Conservation (phyloP, 92 coral and sea anemone genomes). For the Bergia sp. region DNA sequence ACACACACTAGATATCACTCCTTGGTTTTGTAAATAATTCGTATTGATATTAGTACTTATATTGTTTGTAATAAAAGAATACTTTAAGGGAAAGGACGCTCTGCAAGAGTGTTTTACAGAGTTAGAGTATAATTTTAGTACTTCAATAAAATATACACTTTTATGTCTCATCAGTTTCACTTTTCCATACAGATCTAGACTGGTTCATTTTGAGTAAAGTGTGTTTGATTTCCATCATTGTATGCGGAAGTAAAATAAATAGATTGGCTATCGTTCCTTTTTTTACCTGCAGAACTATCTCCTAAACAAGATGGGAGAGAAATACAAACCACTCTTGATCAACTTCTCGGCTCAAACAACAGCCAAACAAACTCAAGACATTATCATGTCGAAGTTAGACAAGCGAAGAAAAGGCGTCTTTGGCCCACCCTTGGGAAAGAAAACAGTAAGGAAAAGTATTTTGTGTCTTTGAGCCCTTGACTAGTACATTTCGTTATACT, state of each 20-base stretch:
- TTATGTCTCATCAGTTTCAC: neutral
- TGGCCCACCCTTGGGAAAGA: constrained; percentile 99
- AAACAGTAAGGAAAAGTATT: constrained; percentile 71
- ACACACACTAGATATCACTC: no score
- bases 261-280: neutral
- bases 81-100: no score
- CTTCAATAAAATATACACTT: no score
- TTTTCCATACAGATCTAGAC: neutral
- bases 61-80: no score
- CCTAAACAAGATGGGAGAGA: constrained; percentile 86
- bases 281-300: constrained; percentile 80
- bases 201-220: no score
- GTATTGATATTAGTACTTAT: no score
- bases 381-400: constrained; percentile 99
- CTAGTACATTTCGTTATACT: neutral
- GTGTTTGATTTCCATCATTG: no score
- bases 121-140: no score
- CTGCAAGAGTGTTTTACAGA: no score
- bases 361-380: constrained; percentile 98
- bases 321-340: constrained; percentile 93
- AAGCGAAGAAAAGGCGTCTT: constrained; percentile 96
- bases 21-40: no score
- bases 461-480: neutral
- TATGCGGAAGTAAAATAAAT: neutral
- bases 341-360: constrained; percentile 99